Conservation (phyloP, 2,113 vertebrate genomes). For the Corapipo altera region DNA sequence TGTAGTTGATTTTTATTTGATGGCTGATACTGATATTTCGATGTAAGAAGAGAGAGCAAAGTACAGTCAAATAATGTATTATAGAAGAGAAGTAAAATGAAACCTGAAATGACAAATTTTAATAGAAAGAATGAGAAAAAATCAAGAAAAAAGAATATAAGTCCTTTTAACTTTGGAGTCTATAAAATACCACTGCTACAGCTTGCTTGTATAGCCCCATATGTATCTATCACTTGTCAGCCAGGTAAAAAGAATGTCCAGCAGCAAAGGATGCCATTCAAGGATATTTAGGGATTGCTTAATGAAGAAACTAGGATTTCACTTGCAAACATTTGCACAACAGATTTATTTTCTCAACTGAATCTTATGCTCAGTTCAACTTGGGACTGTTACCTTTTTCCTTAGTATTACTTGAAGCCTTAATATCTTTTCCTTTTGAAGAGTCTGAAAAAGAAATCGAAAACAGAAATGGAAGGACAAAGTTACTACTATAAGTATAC, state of each 20-base stretch:
- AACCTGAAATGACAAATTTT: neutral
- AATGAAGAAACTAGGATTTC: neutral
- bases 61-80: neutral
- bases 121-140: neutral
- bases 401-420: neutral
- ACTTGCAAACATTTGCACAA: neutral
- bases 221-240: neutral
- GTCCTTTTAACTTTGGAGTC: neutral
- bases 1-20: neutral
- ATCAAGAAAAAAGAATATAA: neutral
- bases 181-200: neutral
- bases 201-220: neutral
- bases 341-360: neutral
- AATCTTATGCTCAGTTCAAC: neutral
- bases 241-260: neutral
- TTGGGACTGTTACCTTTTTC: conserved; percentile 49
- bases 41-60: neutral
- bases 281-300: neutral
- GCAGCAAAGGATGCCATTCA: neutral
- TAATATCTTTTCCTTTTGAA: conserved; percentile 48
- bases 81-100: neutral
- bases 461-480: neutral
- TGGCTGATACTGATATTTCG: neutral
- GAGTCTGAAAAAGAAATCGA: conserved; percentile 19
- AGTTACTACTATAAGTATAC: neutral